Percentiles rank a stretch among this genome's conserved stretches.
Evolutionary conservation across 2,888 invertebrate genomes (phyloP).

Genomic region (Nomada ferruginata): DNA sequence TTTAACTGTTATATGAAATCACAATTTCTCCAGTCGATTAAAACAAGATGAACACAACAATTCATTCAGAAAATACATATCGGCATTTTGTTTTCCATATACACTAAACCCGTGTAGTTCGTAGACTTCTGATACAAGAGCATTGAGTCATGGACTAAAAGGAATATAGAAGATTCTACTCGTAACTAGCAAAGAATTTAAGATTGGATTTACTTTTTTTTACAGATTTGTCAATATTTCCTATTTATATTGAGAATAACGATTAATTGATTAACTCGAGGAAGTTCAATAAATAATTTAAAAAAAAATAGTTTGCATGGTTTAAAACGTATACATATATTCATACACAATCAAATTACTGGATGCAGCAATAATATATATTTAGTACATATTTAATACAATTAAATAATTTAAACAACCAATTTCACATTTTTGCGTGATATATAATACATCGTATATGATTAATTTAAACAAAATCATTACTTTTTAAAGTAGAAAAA

Average conservation of each 20-base stretch:
- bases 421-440: constrained; percentile 1
- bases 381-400: constrained; percentile 28
- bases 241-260: not conserved
- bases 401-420: constrained; percentile 29
- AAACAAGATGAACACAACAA: constrained; percentile 18
- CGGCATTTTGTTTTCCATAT: constrained; percentile 65
- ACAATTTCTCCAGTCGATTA: constrained; percentile 29
- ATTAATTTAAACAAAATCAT: constrained; percentile 6
- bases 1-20: constrained; percentile 24
- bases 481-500: constrained; percentile 16
- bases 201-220: constrained; percentile 7
- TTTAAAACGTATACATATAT: constrained; percentile 4
- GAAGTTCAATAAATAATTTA: not conserved
- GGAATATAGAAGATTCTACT: constrained; percentile 37
- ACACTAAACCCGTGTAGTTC: constrained; percentile 47
- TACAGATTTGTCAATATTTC: not conserved
- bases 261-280: not conserved
- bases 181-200: not conserved
- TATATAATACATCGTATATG: not conserved
- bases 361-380: constrained; percentile 21
- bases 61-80: constrained; percentile 23
- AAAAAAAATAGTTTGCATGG: not conserved
- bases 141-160: constrained; percentile 35
- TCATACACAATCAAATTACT: constrained; percentile 11
- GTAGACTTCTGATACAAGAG: constrained; percentile 49